A percentile compares a stretch with the other conserved stretches of the same genome.
Evolutionary conservation across 2,888 invertebrate species (phyloP).

Genomic region (Lydus trimaculatus): DNA sequence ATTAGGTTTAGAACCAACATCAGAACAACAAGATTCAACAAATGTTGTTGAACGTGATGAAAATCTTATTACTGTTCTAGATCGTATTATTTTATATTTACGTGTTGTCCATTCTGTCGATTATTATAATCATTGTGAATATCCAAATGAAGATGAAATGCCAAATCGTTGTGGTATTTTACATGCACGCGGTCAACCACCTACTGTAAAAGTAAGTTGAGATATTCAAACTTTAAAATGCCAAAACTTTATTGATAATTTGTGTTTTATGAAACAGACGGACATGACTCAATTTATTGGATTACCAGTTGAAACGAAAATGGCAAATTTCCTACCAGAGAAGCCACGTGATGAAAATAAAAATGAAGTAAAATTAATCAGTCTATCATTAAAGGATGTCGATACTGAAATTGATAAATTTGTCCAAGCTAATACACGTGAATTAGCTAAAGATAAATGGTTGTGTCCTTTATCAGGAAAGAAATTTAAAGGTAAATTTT

Average conservation of each 20-base stretch:
- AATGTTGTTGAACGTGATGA: slow-evolving; percentile 74
- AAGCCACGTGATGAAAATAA: slow-evolving; percentile 74
- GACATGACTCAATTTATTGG: slow-evolving; percentile 75
- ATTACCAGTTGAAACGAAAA: slow-evolving; percentile 88
- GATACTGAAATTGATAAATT: slow-evolving; percentile 90
- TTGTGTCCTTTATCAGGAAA: slow-evolving; percentile 98
- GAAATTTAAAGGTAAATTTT: slow-evolving; percentile 82
- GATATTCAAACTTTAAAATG: too few species aligned
- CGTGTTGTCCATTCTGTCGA: slow-evolving; percentile 98
- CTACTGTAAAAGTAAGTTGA: slow-evolving; percentile 75
- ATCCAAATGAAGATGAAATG: slow-evolving; percentile 99
- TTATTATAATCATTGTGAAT: slow-evolving; percentile 99
- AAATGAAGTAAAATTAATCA: slow-evolving; percentile 59
- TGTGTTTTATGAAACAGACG: slow-evolving; percentile 61
- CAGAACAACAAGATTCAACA: slow-evolving; percentile 60
- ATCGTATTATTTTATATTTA: slow-evolving; percentile 88
- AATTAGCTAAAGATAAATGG: slow-evolving; percentile 98
- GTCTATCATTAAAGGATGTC: slow-evolving; percentile 61
- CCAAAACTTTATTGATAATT: not conserved
- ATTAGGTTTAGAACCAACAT: slow-evolving; percentile 70
- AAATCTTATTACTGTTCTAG: slow-evolving; percentile 73
- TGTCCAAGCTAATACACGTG: slow-evolving; percentile 94
- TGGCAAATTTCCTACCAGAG: slow-evolving; percentile 87
- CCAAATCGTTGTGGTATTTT: slow-evolving; percentile 98
- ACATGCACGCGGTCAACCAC: slow-evolving; percentile 92